Evolutionary conservation across 2,113 vertebrate species (phyloP), one percentile per base, ranked within the genome.

Genomic region (Rhabdornis inornatus): DNA sequence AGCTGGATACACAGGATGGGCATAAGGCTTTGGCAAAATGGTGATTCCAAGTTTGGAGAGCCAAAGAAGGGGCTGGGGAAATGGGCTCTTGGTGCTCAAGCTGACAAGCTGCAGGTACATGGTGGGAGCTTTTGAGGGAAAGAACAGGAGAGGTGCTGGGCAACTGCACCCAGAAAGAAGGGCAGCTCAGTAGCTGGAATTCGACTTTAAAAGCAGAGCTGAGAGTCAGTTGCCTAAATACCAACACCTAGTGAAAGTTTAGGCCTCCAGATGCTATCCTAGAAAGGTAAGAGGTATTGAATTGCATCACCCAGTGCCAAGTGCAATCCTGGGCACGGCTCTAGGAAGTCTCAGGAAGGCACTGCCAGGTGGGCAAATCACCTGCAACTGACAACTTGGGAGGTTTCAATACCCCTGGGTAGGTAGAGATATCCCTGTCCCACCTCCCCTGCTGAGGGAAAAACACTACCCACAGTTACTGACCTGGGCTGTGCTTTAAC

Each of bases 401-500:
- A 77, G 6, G 15, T 77, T 92, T 69, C 68, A 55, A 39, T 27
- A 60, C 5, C 28, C 13, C 42, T 69, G 17, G 42, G 55, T 3
- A 65, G 49, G 55, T 5, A 57, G 35, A 74, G 37, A 81, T 16
- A 53, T 25, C 35, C 37, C 30, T 45, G 19, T 37, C 24, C 53
- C 63, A 80, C 40, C 70, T 66, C 21, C 40, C 57, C 18, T 53
- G 30, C 9, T 24, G 53, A 77, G 20, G 42, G 25, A 85, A 60
- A 83, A 8, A 30, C 6, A 27, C 13, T 35, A 20, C 66, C 66
- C 71, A 75, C 42, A 68, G 16, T 61, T 94, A 97, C 98, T 89
- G 90, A 98, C 98, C 98, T 98, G 88, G 98, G 98, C 95, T 98
- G 98, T 71, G 97, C 98, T 98, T 98, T 98, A 92, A 98, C 18